Conservation (phyloP, 2,113 vertebrate genomes). For the Nettapus auritus region DNA sequence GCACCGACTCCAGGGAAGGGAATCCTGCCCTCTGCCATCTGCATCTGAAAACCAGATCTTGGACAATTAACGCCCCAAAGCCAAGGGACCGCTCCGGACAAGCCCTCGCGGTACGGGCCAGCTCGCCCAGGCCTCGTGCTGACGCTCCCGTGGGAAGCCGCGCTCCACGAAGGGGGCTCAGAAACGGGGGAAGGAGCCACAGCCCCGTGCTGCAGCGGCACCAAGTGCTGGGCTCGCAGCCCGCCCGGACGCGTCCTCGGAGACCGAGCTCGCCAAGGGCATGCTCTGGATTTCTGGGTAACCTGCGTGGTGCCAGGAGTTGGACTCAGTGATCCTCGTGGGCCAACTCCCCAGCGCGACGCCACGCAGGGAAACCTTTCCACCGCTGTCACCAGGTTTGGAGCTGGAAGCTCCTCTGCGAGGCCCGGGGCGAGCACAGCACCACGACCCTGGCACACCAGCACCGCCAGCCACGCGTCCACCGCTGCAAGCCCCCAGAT, state of each 20-base stretch:
- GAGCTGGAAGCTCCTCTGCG: neutral
- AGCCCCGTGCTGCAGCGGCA: neutral
- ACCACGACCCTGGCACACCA: neutral
- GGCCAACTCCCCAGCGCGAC: neutral
- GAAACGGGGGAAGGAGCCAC: neutral
- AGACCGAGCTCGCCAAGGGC: neutral
- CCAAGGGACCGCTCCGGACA: too few species aligned
- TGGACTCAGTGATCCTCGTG: too few species aligned
- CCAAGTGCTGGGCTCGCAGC: neutral
- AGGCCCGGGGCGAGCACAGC: too few species aligned
- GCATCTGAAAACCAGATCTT: neutral
- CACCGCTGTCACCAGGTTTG: neutral
- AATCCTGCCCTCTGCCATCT: neutral
- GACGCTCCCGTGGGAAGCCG: neutral
- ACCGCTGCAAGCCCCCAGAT: neutral
- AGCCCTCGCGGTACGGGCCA: too few species aligned
- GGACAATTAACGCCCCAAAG: neutral
- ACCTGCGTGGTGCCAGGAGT: too few species aligned
- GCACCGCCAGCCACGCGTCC: rapidly evolving
- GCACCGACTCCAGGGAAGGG: neutral
- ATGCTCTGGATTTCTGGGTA: too few species aligned
- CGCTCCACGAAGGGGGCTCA: neutral
- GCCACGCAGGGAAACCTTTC: neutral
- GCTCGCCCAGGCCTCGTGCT: neutral
- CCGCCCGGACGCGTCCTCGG: neutral